Evolutionary conservation across 2,797 vertebrate genomes (phyloP), one percentile per base, ranked within the genome.

Genomic region (Enteromius viviparus): DNA sequence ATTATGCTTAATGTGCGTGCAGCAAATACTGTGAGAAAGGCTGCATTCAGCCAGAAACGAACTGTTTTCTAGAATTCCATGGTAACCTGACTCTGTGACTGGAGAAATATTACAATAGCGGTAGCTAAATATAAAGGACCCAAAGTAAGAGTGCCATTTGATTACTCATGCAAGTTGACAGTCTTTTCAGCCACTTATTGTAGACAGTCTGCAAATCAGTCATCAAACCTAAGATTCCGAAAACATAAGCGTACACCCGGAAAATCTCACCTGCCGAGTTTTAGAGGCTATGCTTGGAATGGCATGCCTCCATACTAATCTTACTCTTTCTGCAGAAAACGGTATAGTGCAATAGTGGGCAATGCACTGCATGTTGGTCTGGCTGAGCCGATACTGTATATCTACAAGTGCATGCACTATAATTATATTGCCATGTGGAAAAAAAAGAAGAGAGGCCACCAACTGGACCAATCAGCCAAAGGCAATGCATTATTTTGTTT

Each of bases 1-100:
- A 80, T 83, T 85, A 78, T 77, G 65, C 72, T 55, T 85, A 80
- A 79, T 68, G 72, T 65, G 42, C 8, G 10, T 45, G 78, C 62
- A 42, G 79, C 58, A 75, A 82, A 81, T 85, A 81, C 77, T 64
- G 72, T 37, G 68, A 80, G 58, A 84, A 75, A 81, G 80, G 60
- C 55, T 53, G 58, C 45, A 53, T 62, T 81, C 80, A 65, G 68
- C 68, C 79, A 60, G 37, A 80, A 81, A 71, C 3, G 0, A 69
- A 75, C 45, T 65, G 69, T 82, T 74, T 75, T 82, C 23, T 34
- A 65, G 58, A 51, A 51, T 70, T 34, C 60, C 79, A 72, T 72
- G 55, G 68, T 72, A 72, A 81, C 68, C 40, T 62, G 14, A 62
- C 53, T 70, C 68, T 53, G 11, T 60, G 40, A 65, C 42, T 65